A percentile compares a stretch with the other conserved stretches of the same genome.
Conservation (phyloP, 1,140 invertebrate species). For the Leptopilina boulardi region DNA sequence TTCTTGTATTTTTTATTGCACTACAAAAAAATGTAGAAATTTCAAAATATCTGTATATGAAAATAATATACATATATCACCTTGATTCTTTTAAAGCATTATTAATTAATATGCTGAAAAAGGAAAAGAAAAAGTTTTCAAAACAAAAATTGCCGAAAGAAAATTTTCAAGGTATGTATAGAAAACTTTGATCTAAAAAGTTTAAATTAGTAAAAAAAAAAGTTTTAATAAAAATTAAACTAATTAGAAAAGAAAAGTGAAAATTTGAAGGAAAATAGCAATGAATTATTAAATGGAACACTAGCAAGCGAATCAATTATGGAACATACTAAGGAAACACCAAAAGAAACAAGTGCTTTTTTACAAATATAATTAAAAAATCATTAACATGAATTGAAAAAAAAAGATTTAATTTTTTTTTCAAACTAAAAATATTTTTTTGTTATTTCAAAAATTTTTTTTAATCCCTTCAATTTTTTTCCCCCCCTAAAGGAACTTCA, state of each 20-base stretch:
- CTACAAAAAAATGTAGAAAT: not conserved
- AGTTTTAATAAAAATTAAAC: not conserved
- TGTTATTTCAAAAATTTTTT: too few species aligned
- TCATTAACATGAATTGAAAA: too few species aligned
- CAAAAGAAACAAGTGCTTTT: not conserved
- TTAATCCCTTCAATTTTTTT: too few species aligned
- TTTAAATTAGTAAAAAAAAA: not conserved
- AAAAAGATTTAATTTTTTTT: too few species aligned
- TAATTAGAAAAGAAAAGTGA: not conserved
- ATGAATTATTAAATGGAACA: not conserved
- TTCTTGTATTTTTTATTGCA: not conserved
- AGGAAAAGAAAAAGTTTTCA: slow-evolving; percentile 39
- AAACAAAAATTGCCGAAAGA: not conserved
- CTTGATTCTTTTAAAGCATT: slow-evolving; percentile 50
- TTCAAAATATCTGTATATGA: not conserved
- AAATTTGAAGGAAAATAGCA: not conserved
- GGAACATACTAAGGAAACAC: not conserved
- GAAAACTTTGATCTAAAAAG: not conserved
- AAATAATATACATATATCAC: slow-evolving; percentile 26
- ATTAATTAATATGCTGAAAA: slow-evolving; percentile 54
- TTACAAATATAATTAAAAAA: too few species aligned
- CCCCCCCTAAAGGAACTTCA: not conserved
- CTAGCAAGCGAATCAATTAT: not conserved
- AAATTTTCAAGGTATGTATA: slow-evolving; percentile 26
- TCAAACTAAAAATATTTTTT: too few species aligned